Conservation (phyloP, 2,797 vertebrate genomes). For the Myoxocephalus aenaeus region DNA sequence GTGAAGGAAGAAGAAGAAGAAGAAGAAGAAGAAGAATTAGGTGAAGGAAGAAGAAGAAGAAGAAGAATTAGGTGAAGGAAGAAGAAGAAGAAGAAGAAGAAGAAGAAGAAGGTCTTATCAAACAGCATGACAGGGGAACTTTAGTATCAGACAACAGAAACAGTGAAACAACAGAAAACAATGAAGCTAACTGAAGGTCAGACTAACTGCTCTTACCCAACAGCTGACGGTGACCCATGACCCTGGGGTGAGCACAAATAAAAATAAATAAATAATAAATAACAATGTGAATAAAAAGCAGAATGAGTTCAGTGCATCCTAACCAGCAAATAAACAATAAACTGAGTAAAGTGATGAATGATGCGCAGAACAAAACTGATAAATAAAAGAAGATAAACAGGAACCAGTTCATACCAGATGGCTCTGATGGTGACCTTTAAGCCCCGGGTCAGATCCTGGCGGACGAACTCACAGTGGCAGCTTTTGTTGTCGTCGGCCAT, state of each 20-base stretch:
- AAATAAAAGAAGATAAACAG: constrained; percentile 1
- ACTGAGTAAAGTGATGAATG: constrained; percentile 56
- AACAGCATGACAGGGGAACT: constrained; percentile 15
- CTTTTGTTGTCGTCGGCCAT: constrained; percentile 95
- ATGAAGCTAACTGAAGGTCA: constrained; percentile 59
- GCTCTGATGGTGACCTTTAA: constrained; percentile 97
- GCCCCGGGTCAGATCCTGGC: constrained; percentile 94
- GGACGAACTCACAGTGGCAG: constrained; percentile 96
- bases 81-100: not conserved
- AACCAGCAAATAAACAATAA: constrained; percentile 60
- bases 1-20: too few relatives aligned
- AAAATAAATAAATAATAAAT: constrained; percentile 45
- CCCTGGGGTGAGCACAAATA: constrained; percentile 76
- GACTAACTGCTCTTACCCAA: constrained; percentile 76
- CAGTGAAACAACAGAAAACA: constrained; percentile 51
- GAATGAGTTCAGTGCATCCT: constrained; percentile 55
- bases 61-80: too few relatives aligned
- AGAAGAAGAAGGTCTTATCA: constrained; percentile 13
- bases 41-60: too few relatives aligned
- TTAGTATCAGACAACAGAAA: constrained; percentile 41
- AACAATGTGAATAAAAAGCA: constrained; percentile 68
- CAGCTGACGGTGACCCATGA: constrained; percentile 74
- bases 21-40: too few relatives aligned
- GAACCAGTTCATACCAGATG: constrained; percentile 89
- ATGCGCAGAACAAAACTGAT: constrained; percentile 13